phyloP scores from a whole-genome alignment of 2,113 vertebrate species.

The Elaphurus davidianus region DNA sequence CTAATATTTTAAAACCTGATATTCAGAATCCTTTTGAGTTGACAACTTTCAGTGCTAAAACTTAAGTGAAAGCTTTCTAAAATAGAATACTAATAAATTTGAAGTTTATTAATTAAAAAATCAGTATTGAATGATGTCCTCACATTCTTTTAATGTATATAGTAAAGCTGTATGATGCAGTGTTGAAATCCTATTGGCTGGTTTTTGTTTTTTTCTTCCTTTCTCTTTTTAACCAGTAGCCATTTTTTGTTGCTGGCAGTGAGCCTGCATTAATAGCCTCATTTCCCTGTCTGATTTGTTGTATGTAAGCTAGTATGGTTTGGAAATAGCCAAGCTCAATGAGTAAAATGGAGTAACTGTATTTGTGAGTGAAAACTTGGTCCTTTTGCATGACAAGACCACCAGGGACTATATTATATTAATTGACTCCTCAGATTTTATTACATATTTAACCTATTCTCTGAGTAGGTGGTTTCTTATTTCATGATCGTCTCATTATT shows the following conservation, averaged over 20 bases:
- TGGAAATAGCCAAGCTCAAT: not conserved
- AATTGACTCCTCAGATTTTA: not conserved
- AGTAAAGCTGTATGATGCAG: not conserved
- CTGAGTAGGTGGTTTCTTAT: not conserved
- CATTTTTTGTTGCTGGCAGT: not conserved
- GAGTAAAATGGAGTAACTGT: not conserved
- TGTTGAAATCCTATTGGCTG: not conserved
- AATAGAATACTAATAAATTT: not conserved
- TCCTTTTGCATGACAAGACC: not conserved
- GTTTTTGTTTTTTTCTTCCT: not conserved
- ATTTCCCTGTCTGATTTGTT: not conserved
- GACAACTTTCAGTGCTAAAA: not conserved
- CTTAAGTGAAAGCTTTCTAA: not conserved
- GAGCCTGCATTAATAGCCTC: not conserved
- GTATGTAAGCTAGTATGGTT: not conserved
- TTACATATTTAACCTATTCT: not conserved
- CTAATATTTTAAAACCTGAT: not conserved
- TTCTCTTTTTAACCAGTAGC: not conserved
- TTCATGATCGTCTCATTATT: not conserved
- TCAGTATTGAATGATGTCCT: not conserved
- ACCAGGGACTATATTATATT: not conserved
- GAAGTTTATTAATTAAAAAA: not conserved
- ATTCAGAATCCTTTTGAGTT: not conserved
- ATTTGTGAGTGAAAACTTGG: not conserved
- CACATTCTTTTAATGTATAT: not conserved